Conservation (phyloP, 2,113 vertebrate species). For the Cyrtonyx montezumae region DNA sequence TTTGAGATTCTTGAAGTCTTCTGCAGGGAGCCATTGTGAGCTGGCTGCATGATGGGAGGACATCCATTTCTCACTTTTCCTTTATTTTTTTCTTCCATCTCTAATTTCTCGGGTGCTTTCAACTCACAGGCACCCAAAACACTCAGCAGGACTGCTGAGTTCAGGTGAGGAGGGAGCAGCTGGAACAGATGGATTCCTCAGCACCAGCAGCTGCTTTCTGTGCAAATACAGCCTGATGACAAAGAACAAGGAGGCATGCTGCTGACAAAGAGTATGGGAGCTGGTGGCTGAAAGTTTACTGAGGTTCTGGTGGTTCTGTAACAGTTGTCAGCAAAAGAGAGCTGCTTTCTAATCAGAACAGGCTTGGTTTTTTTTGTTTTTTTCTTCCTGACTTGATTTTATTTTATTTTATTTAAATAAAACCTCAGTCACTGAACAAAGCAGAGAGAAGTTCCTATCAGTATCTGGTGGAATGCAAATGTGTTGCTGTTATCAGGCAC, state of each 20-base stretch:
- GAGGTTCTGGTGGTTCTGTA: neutral
- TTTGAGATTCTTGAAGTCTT: neutral
- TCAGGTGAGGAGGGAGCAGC: conserved; percentile 1
- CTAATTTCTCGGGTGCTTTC: neutral
- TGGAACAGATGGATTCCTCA: conserved; percentile 26
- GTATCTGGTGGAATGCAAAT: conserved; percentile 1
- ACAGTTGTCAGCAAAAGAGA: conserved; percentile 16
- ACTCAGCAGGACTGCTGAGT: neutral
- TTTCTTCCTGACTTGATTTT: neutral
- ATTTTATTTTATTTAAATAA: neutral
- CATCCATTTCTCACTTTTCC: neutral
- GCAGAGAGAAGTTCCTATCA: neutral
- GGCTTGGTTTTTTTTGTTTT: neutral
- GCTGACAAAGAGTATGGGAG: conserved; percentile 2
- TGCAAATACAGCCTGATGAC: neutral
- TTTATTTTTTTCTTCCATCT: neutral
- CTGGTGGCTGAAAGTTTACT: neutral
- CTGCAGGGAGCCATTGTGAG: neutral
- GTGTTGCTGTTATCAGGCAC: neutral
- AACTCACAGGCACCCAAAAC: neutral
- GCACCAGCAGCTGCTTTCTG: neutral
- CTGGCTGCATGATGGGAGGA: neutral
- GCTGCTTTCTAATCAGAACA: neutral
- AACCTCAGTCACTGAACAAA: neutral
- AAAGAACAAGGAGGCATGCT: neutral